Base-by-base conservation (phyloP, 2,888 invertebrate genomes). In the Drosophila helvetica region DNA sequence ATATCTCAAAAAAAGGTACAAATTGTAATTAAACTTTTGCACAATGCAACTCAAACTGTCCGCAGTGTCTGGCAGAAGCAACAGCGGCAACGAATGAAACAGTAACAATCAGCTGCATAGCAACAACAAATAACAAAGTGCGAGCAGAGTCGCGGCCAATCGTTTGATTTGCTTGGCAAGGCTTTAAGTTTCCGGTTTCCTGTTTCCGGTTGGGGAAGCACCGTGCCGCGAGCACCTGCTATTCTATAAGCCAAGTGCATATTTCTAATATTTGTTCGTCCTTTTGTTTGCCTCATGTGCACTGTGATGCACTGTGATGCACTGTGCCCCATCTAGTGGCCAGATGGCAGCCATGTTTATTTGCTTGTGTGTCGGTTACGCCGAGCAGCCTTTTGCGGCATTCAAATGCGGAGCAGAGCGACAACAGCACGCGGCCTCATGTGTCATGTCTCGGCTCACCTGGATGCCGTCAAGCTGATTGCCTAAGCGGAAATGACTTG, bases 161-260 rank as follows among this genome's bases (percentile, higher is more conserved):
- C 65, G 78, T 75, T 84, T 79, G 81, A 81, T 88, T 89, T 87
- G 77, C 86, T 75, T 78, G 88, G 81, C 86, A 78, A 70, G 75
- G 78, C 87, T 83, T 89, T 88, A 87, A 88, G 83, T 89, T 89
- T 88, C 89, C 88, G 87, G 86, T 78, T 88, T 87, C 85, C 89
- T 80, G 79, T 81, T 78, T 85, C 78, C 79, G 78, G 60, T 50
- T 18, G 33, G 19, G 18, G 46, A 15, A 38, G 15, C 6, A 38
- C 38, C 15, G 38, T 27, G 27, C 25, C 17, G 19, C 8, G 25
- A 27, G 4, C 1, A 4, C 15, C 15, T 22, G 38, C 38, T 38
- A 17, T 47, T 15, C 22, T 7, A 12, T 2, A 15, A 2, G 3
- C 15, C 33, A 15, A 47, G 22, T 22, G 22, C 22, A 22, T 17